These are phyloP conservation scores for Camptogramma bilineatum DNA, from an alignment of 2,888 invertebrate genomes.

Conservation along the genomic window DNA sequence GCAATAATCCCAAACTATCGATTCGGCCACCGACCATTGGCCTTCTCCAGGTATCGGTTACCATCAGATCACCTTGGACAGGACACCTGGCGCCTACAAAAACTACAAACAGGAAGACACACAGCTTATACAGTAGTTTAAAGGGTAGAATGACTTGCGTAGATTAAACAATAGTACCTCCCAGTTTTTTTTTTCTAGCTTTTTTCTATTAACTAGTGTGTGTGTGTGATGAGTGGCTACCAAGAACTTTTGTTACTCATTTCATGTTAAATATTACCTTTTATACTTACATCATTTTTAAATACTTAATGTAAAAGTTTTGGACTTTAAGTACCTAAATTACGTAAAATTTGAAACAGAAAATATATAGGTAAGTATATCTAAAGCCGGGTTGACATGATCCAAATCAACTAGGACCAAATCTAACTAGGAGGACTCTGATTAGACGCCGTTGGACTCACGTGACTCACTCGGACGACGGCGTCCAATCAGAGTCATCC, in stretches of 20 bases:
- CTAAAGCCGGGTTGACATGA: too few relatives aligned
- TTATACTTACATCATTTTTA: too few relatives aligned
- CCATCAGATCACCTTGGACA: conserved; percentile 38
- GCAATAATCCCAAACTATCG: conserved; percentile 14
- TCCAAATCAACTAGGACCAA: too few relatives aligned
- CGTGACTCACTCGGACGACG: too few relatives aligned
- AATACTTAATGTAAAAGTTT: too few relatives aligned
- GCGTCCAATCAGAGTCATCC: too few relatives aligned
- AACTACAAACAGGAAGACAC: conserved; percentile 35
- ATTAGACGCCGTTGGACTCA: too few relatives aligned
- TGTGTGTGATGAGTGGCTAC: background rate
- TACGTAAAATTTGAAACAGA: too few relatives aligned
- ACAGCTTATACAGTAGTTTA: conserved; percentile 12
- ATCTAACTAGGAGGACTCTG: too few relatives aligned
- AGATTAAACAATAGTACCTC: conserved; percentile 16
- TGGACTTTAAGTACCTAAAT: too few relatives aligned
- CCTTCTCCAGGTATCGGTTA: conserved; percentile 31
- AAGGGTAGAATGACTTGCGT: conserved; percentile 9
- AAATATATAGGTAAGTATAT: too few relatives aligned
- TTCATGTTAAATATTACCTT: too few relatives aligned
- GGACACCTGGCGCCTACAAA: conserved; percentile 51
- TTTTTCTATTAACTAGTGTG: background rate
- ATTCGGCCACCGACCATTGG: conserved; percentile 10
- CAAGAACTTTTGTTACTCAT: background rate
- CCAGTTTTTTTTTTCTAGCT: background rate